Conservation (phyloP, 2,797 vertebrate genomes). For the Triplophysa yarkandensis region DNA sequence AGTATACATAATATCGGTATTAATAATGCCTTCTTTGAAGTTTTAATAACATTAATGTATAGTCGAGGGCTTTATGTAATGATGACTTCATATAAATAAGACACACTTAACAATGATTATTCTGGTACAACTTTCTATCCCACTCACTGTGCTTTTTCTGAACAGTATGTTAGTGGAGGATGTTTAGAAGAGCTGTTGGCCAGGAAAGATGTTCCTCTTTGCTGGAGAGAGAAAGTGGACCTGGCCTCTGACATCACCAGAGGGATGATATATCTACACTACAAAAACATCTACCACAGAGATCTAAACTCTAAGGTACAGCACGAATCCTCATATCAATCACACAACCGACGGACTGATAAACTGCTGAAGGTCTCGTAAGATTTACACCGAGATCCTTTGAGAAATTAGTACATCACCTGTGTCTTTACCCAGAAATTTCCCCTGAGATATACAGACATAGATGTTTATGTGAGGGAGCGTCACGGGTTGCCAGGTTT, state of each 20-base stretch:
- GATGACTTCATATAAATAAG: too few species aligned
- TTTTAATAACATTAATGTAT: too few species aligned
- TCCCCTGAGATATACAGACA: slow-evolving; percentile 23
- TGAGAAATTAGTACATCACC: neutral
- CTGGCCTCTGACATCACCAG: slow-evolving; percentile 85
- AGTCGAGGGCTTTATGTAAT: too few species aligned
- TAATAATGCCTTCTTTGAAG: too few species aligned
- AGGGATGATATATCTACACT: slow-evolving; percentile 90
- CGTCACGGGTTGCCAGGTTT: slow-evolving; percentile 69
- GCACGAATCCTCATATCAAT: neutral
- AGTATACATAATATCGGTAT: too few species aligned
- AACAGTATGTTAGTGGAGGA: slow-evolving; percentile 85
- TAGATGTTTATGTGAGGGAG: slow-evolving; percentile 28
- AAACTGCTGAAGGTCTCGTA: neutral
- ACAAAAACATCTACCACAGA: slow-evolving; percentile 89
- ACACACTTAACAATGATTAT: neutral
- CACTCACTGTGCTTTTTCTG: neutral
- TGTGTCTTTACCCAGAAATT: slow-evolving; percentile 4
- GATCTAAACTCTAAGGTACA: slow-evolving; percentile 79
- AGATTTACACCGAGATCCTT: neutral
- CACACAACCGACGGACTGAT: neutral
- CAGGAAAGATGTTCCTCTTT: slow-evolving; percentile 76
- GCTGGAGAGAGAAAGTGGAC: slow-evolving; percentile 87
- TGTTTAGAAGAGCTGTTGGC: slow-evolving; percentile 86
- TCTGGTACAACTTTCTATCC: neutral